Evolutionary conservation across 2,113 vertebrate species (phyloP).

Genomic region (Lampris megalopsis): DNA sequence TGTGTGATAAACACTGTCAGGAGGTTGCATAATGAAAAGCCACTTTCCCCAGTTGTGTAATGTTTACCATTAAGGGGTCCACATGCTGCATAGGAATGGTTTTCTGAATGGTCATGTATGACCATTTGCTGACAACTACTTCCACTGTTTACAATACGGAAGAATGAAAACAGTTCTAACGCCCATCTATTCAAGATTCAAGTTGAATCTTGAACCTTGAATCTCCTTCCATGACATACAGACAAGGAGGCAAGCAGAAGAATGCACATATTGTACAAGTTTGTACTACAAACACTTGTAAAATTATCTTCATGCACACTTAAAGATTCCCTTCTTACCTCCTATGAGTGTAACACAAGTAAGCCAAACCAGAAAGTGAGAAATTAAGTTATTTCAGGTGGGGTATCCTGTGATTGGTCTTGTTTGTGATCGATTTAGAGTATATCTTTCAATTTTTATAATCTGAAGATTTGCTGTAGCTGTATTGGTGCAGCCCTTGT

Average conservation of each 20-base stretch:
- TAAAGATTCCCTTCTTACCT: not conserved
- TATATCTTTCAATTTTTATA: too few relatives aligned
- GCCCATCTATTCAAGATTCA: not conserved
- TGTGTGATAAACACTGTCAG: slow-evolving; percentile 54
- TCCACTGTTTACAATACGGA: slow-evolving; percentile 60
- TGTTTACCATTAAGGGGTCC: slow-evolving; percentile 33
- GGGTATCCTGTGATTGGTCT: too few relatives aligned
- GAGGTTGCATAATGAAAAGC: slow-evolving; percentile 61
- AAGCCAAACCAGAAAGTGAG: too few relatives aligned
- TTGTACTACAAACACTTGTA: not conserved
- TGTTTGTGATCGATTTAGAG: too few relatives aligned
- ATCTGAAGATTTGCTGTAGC: too few relatives aligned
- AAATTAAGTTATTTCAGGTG: too few relatives aligned
- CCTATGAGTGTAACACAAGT: too few relatives aligned
- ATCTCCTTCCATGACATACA: slow-evolving; percentile 4
- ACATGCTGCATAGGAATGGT: slow-evolving; percentile 11
- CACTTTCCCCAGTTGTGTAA: slow-evolving; percentile 24
- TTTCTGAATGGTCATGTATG: slow-evolving; percentile 20
- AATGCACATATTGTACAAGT: not conserved
- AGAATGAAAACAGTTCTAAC: slow-evolving; percentile 23
- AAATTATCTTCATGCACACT: slow-evolving; percentile 4
- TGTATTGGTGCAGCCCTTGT: too few relatives aligned
- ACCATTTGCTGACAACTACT: slow-evolving; percentile 31
- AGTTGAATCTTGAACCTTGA: not conserved
- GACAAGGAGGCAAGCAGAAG: slow-evolving; percentile 8